Conservation (phyloP, 2,888 invertebrate species). For the Tetramorium bicarinatum region DNA sequence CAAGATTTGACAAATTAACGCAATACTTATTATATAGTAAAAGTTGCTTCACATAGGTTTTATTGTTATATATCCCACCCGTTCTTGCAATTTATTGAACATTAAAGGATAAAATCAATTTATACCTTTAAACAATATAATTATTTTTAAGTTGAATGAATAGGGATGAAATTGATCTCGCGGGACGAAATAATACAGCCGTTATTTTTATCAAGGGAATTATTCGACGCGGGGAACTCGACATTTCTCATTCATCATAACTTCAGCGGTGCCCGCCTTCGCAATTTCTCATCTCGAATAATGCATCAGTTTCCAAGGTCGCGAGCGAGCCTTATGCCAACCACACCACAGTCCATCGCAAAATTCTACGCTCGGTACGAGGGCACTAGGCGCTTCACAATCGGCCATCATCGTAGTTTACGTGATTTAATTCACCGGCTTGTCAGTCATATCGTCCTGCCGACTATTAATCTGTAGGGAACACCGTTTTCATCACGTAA, state of each 20-base stretch:
- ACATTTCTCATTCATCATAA: conserved; percentile 49
- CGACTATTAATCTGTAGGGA: conserved; percentile 51
- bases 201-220: conserved; percentile 51
- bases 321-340: conserved; percentile 16
- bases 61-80: background rate
- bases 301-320: conserved; percentile 53
- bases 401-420: conserved; percentile 32
- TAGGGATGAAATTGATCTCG: conserved; percentile 16
- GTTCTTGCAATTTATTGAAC: background rate
- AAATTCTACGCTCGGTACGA: conserved; percentile 20
- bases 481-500: conserved; percentile 59
- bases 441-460: conserved; percentile 41
- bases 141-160: conserved; percentile 29
- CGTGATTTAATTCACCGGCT: conserved; percentile 28
- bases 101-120: conserved; percentile 26
- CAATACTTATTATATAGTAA: conserved; percentile 3
- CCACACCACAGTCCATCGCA: conserved; percentile 25
- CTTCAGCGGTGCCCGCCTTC: conserved; percentile 48
- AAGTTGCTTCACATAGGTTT: background rate
- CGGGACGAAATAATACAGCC: conserved; percentile 35
- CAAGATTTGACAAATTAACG: background rate
- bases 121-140: conserved; percentile 24
- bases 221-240: conserved; percentile 38
- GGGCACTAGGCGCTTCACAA: conserved; percentile 1
- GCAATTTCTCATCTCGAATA: conserved; percentile 54